Conservation (phyloP, 2,797 vertebrate genomes). For the Xerus rutilus region DNA sequence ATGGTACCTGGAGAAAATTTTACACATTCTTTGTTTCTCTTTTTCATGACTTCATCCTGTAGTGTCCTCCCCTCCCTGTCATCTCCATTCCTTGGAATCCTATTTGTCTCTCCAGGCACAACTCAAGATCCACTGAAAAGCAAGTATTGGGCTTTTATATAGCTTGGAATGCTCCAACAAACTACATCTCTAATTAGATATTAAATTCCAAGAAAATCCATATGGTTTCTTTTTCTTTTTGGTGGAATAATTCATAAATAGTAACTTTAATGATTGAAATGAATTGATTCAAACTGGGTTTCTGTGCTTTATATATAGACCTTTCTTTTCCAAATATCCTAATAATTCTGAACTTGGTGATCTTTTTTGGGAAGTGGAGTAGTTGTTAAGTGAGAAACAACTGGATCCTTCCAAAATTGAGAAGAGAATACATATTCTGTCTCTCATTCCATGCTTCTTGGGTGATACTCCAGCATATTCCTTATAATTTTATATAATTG, state of each 20-base stretch:
- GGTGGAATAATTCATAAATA: background rate
- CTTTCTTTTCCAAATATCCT: background rate
- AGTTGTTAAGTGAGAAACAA: background rate
- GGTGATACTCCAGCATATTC: background rate
- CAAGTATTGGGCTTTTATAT: background rate
- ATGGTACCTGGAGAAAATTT: background rate
- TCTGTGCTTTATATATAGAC: background rate
- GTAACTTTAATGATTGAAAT: background rate
- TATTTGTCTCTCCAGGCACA: background rate
- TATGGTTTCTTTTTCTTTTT: background rate
- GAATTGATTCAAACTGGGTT: background rate
- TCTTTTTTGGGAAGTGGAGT: background rate
- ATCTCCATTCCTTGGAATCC: background rate
- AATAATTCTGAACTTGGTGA: background rate
- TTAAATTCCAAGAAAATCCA: background rate
- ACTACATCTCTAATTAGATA: background rate
- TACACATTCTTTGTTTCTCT: background rate
- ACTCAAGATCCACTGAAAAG: background rate
- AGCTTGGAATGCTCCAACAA: background rate
- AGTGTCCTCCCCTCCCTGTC: fast-evolving
- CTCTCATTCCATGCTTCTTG: background rate
- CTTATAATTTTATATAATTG: background rate
- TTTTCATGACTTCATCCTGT: background rate
- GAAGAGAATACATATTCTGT: background rate
- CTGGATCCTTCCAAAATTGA: background rate